Evolutionary conservation across 2,888 invertebrate species (phyloP).

Genomic region (Sympetrum striolatum): DNA sequence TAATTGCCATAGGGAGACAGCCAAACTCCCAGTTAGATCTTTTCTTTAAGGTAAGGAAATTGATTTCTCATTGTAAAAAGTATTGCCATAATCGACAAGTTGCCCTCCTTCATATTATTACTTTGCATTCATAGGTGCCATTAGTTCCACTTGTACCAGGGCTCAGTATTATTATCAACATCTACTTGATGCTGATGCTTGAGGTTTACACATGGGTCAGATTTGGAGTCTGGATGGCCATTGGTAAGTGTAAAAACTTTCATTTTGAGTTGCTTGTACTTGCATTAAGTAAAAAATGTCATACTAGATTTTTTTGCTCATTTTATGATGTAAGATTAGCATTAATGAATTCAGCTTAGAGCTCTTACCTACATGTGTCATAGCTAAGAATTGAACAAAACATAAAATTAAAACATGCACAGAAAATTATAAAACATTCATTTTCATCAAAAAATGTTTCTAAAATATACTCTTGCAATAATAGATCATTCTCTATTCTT

Average conservation of each 20-base stretch:
- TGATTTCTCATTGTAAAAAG: background rate
- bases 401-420: too few species aligned
- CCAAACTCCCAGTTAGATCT: constrained; percentile 69
- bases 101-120: background rate
- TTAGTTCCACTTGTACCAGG: constrained; percentile 85
- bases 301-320: too few species aligned
- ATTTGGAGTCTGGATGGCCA: constrained; percentile 81
- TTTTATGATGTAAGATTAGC: too few species aligned
- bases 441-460: too few species aligned
- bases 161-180: constrained; percentile 83
- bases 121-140: constrained; percentile 70
- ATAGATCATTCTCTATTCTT: too few species aligned
- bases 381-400: too few species aligned
- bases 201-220: constrained; percentile 87
- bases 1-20: constrained; percentile 72
- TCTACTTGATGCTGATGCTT: constrained; percentile 90
- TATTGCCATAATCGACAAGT: background rate
- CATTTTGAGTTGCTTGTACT: background rate
- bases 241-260: constrained; percentile 66
- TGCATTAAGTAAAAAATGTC: background rate
- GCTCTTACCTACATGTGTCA: too few species aligned
- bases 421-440: too few species aligned
- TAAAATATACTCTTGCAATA: too few species aligned
- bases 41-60: constrained; percentile 70
- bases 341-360: too few species aligned